These are phyloP conservation scores for Rhynchonycteris naso DNA, from an alignment of 2,797 vertebrate genomes.

Conservation along the genomic window DNA sequence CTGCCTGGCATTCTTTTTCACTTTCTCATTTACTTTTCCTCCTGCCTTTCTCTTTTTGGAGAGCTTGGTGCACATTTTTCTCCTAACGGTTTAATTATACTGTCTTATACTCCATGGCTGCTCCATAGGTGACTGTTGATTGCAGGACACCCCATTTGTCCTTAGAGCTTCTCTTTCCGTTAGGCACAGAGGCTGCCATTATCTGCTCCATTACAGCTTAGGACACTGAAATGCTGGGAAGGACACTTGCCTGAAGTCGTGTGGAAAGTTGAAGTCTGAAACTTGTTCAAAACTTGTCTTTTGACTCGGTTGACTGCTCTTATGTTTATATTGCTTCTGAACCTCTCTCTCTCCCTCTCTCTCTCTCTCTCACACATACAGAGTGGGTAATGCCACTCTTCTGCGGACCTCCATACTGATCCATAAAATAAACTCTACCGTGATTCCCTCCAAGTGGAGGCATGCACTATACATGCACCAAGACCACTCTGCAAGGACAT, in stretches of 20 bases:
- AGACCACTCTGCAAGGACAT: background rate
- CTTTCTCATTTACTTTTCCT: slow-evolving; percentile 62
- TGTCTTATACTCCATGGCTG: background rate
- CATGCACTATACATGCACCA: background rate
- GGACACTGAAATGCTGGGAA: background rate
- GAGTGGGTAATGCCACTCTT: background rate
- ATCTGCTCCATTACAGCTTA: background rate
- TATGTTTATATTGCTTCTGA: background rate
- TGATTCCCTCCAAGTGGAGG: background rate
- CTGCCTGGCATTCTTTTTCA: slow-evolving; percentile 32
- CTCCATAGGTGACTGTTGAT: slow-evolving; percentile 28
- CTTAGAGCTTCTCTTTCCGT: background rate
- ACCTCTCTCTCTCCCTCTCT: background rate
- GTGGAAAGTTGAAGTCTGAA: background rate
- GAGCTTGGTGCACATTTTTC: slow-evolving; percentile 58
- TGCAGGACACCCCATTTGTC: slow-evolving; percentile 43
- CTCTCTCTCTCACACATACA: background rate
- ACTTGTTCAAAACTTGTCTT: background rate
- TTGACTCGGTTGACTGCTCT: background rate
- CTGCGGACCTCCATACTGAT: background rate
- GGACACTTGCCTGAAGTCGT: background rate
- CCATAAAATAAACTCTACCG: background rate
- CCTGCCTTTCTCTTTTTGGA: slow-evolving; percentile 44
- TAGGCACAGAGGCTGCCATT: background rate
- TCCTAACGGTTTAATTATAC: slow-evolving; percentile 60